Base-by-base conservation (phyloP, 2,113 vertebrate species). In the Ceyx melanurus region DNA sequence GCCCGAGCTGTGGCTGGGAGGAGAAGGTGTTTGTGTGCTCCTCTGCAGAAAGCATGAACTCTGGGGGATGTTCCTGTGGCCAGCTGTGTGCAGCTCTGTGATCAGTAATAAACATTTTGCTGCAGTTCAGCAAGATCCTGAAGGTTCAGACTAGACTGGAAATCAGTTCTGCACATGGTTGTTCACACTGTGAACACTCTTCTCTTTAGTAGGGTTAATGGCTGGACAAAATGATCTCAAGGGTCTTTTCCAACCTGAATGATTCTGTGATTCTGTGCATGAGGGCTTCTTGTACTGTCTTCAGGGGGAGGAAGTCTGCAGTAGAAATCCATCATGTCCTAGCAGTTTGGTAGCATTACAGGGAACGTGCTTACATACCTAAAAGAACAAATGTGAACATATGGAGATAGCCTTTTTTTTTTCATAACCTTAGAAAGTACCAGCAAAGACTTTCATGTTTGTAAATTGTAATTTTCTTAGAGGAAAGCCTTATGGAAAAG, bases 401-500 rank as follows among this genome's bases (percentile, higher is more conserved):
- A 92, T 81, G 79, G 70, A 93, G 75, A 82, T n/a, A 57, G 75
- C 20, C 8, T 75, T 94, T 85, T 93, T 92, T 67, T 13, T 28
- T 9, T 3, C 50, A 91, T 93, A 91, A 89, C 64, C 67, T 87
- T 74, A 57, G 42, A 86, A 95, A 94, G 73, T 92, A 94, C 88
- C 60, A 83, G 75, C 48, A 85, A 76, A 96, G 90, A 93, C 91
- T 93, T 88, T 91, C 29, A 21, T 94, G 76, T 82, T 62, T 92
- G 60, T 97, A 93, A 89, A 95, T 88, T 96, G 89, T 91, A 40
- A 92, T 93, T 95, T 94, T 95, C 65, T 72, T 73, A 86, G 70
- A 76, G 86, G 22, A 95, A 97, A 96, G 58, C 70, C 81, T 92
- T 91, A 93, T 96, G 97, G 93, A 87, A 89, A 93, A 94, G 50